Evolutionary conservation across 1,140 invertebrate genomes (phyloP).

Genomic region (Cotesia vestalis): DNA sequence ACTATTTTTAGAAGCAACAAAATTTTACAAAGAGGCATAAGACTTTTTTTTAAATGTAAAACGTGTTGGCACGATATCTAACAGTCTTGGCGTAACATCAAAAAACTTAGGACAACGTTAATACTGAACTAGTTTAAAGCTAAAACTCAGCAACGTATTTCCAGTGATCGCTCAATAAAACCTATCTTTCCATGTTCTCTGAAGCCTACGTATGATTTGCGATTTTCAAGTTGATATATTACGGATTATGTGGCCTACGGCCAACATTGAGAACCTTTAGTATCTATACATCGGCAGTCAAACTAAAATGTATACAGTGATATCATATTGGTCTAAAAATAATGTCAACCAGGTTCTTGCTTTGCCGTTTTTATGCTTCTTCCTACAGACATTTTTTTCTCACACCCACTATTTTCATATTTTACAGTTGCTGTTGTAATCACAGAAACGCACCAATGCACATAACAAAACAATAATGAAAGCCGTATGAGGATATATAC

Average conservation of each 20-base stretch:
- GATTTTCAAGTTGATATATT: background rate
- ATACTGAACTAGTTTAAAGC: background rate
- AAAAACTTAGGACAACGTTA: slow-evolving; percentile 2
- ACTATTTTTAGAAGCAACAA: background rate
- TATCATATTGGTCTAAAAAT: slow-evolving; percentile 15
- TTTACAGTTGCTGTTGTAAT: slow-evolving; percentile 4
- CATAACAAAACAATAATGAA: slow-evolving; percentile 13
- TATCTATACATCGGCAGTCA: slow-evolving; percentile 8
- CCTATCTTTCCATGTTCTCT: background rate
- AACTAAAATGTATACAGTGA: background rate
- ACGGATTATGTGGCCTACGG: slow-evolving; percentile 7
- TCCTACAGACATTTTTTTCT: background rate
- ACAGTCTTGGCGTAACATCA: slow-evolving; percentile 5
- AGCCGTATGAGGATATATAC: background rate
- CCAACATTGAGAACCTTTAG: background rate
- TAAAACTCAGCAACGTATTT: slow-evolving; percentile 15
- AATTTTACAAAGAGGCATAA: background rate
- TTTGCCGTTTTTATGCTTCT: background rate
- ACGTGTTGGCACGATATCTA: slow-evolving; percentile 3
- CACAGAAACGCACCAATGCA: background rate
- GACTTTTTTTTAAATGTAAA: background rate
- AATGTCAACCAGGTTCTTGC: background rate
- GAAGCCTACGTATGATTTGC: slow-evolving; percentile 11
- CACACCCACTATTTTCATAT: background rate
- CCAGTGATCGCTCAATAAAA: slow-evolving; percentile 24